Evolutionary conservation across 2,888 invertebrate species (phyloP).

Genomic region (Piscicola geometra): DNA sequence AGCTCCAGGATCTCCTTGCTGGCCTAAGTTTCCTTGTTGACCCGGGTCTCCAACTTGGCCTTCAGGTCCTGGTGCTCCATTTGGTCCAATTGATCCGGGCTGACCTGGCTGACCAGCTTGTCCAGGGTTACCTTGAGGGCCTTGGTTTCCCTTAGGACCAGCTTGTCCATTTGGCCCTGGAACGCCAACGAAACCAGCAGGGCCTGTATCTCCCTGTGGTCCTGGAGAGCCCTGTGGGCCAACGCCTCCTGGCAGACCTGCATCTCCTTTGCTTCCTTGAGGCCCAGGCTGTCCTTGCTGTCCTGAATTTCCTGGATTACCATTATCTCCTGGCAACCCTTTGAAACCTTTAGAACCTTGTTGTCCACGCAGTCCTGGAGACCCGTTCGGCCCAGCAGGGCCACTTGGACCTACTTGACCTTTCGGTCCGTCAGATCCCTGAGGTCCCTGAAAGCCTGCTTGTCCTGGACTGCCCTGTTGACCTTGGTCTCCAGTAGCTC

Average conservation of each 20-base stretch:
- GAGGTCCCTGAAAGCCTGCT: conserved; percentile 37
- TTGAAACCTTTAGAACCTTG: conserved; percentile 25
- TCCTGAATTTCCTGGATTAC: conserved; percentile 19
- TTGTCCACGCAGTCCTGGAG: conserved; percentile 38
- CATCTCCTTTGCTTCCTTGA: conserved; percentile 33
- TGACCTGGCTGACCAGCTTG: conserved; percentile 11
- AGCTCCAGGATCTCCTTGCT: conserved; percentile 35
- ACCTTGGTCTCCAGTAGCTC: conserved; percentile 38
- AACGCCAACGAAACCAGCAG: conserved; percentile 9
- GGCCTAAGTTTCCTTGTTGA: conserved; percentile 21
- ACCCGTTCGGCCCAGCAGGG: conserved; percentile 41
- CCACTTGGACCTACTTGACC: conserved; percentile 39
- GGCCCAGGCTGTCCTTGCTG: conserved; percentile 27
- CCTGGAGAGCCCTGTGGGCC: conserved; percentile 17
- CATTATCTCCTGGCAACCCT: conserved; percentile 5
- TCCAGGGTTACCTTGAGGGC: conserved; percentile 21
- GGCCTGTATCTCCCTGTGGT: conserved; percentile 22
- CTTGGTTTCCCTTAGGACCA: conserved; percentile 30
- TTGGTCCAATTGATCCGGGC: conserved; percentile 12
- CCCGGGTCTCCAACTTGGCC: conserved; percentile 4
- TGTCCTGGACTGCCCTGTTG: conserved; percentile 39
- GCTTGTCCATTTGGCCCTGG: conserved; percentile 29
- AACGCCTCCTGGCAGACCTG: conserved; percentile 10
- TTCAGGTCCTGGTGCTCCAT: background rate
- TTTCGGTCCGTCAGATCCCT: conserved; percentile 33